A percentile compares a stretch with the other conserved stretches of the same genome.
These are phyloP conservation scores for Cylas formicarius DNA, from an alignment of 1,140 invertebrate species.

Conservation along the genomic window DNA sequence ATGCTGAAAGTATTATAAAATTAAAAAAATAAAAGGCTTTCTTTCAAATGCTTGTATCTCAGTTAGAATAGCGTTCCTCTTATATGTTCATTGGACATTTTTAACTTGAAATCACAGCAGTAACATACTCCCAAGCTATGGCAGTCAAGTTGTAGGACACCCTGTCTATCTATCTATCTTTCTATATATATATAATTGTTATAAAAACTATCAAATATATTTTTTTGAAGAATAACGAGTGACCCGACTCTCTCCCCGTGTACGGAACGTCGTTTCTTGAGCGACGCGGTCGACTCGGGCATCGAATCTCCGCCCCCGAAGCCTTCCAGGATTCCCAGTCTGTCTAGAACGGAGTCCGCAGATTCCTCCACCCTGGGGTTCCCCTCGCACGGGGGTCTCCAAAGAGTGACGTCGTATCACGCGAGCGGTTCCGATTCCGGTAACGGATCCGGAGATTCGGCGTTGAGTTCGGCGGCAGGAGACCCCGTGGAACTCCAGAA, in stretches of 20 bases:
- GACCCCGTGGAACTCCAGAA: constrained; percentile 42
- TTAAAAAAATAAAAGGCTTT: too few relatives aligned
- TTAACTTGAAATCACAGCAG: too few relatives aligned
- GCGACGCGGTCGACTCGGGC: constrained; percentile 31
- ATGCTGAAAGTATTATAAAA: too few relatives aligned
- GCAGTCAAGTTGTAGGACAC: too few relatives aligned
- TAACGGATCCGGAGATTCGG: constrained; percentile 78
- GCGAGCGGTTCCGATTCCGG: constrained; percentile 80
- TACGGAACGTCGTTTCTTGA: constrained; percentile 36
- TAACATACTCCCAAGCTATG: too few relatives aligned
- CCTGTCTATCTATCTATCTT: neutral
- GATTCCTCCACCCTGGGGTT: constrained; percentile 33
- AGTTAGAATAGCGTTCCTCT: too few relatives aligned
- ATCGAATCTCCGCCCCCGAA: constrained; percentile 60
- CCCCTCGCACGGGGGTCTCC: constrained; percentile 35
- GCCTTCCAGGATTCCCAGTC: constrained; percentile 56
- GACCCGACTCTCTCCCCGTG: constrained; percentile 49
- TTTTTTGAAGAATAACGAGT: constrained; percentile 46
- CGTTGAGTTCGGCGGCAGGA: constrained; percentile 59
- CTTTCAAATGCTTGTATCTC: too few relatives aligned
- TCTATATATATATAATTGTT: constrained; percentile 28
- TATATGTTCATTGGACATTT: too few relatives aligned
- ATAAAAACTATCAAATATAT: too few relatives aligned
- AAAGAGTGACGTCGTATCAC: constrained; percentile 59
- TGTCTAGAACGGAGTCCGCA: constrained; percentile 42